These are phyloP conservation scores for Penaeus chinensis DNA, from an alignment of 1,140 invertebrate genomes.

Conservation along the genomic window DNA sequence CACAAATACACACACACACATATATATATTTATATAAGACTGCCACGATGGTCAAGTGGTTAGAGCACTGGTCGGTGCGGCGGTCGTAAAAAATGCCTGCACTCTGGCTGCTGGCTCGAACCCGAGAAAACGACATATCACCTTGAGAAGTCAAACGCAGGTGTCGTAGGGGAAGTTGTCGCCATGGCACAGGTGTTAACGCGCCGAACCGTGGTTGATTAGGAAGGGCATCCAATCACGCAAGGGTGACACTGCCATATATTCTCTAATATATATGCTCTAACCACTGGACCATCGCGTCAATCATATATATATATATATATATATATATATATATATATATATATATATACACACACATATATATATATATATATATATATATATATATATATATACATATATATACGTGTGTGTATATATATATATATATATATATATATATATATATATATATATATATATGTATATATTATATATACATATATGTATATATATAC, in stretches of 20 bases:
- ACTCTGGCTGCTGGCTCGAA: no score
- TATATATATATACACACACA: constrained; percentile 7
- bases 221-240: neutral
- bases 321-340: constrained; percentile 4
- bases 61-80: no score
- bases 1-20: no score
- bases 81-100: no score
- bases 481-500: constrained; percentile 11
- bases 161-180: no score
- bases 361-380: constrained; percentile 23
- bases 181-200: no score
- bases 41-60: no score
- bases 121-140: no score
- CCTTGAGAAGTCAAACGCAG: no score
- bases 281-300: no score
- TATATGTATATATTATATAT: neutral
- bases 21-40: no score
- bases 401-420: neutral
- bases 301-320: constrained; percentile 23
- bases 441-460: neutral
- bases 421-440: constrained; percentile 14
- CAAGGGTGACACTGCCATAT: neutral
- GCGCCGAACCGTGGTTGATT: neutral
- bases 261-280: neutral
- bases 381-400: constrained; percentile 14